Evolutionary conservation across 2,888 invertebrate species (phyloP).

Genomic region (Anaspis maculata): DNA sequence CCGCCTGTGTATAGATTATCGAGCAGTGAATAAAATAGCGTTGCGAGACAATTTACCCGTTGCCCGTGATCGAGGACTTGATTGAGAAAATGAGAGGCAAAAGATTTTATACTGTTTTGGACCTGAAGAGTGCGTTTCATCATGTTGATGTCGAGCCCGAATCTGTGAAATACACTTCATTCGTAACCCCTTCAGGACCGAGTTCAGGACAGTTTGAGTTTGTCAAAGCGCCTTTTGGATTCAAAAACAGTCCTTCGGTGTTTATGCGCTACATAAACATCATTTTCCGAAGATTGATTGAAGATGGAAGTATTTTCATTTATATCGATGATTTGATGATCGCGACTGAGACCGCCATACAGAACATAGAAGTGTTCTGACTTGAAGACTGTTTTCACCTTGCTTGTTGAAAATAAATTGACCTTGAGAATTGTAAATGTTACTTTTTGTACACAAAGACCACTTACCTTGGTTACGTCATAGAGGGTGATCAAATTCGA

Average conservation of each 20-base stretch:
- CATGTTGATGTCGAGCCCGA: slow-evolving; percentile 1
- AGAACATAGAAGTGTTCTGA: slow-evolving; percentile 1
- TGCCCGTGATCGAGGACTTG: slow-evolving; percentile 5
- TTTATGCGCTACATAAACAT: no score
- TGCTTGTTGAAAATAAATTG: slow-evolving; percentile 1
- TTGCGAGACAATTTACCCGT: slow-evolving; percentile 1
- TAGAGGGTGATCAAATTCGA: not conserved
- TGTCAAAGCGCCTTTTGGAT: slow-evolving; percentile 5
- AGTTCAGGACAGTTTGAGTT: slow-evolving; percentile 5
- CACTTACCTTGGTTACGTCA: slow-evolving; percentile 4
- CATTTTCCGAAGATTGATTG: slow-evolving; percentile 1
- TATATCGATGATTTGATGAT: slow-evolving; percentile 7
- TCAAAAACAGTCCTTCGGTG: not conserved
- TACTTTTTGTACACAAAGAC: not conserved
- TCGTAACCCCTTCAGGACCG: slow-evolving; percentile 5
- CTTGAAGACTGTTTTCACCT: not conserved
- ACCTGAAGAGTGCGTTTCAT: slow-evolving; percentile 3
- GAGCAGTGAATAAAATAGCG: not conserved
- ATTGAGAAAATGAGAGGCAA: slow-evolving; percentile 3
- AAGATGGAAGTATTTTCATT: slow-evolving; percentile 1
- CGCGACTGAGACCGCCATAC: slow-evolving; percentile 1
- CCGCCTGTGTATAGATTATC: not conserved
- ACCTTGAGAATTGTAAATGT: slow-evolving; percentile 1
- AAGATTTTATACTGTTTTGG: slow-evolving; percentile 5
- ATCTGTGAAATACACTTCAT: slow-evolving; percentile 4